A percentile compares a stretch with the other conserved stretches of the same genome.
Evolutionary conservation across 2,113 vertebrate genomes (phyloP).

Genomic region (Oryzias woworae): DNA sequence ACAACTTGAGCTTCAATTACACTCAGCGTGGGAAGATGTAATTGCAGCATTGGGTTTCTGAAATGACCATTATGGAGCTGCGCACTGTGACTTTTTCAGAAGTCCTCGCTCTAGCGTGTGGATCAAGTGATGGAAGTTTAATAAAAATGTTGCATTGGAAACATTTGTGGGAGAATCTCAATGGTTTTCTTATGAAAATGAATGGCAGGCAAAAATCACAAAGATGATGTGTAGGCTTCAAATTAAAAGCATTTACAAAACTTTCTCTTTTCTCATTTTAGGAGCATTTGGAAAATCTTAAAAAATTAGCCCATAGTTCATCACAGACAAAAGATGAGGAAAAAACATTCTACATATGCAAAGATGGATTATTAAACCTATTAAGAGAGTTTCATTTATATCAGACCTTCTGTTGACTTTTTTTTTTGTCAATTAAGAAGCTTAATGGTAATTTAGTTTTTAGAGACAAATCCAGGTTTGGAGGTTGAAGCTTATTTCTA

Average conservation of each 20-base stretch:
- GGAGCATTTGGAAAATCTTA: background rate
- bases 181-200: conserved; percentile 13
- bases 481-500: background rate
- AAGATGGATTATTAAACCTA: background rate
- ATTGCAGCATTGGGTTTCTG: conserved; percentile 70
- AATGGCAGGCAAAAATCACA: no score
- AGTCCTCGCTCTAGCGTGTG: conserved; percentile 23
- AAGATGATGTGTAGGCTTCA: background rate
- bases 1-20: conserved; percentile 55
- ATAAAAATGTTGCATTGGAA: conserved; percentile 20
- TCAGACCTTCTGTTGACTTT: conserved; percentile 17
- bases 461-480: conserved; percentile 17
- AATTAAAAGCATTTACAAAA: background rate
- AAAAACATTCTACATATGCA: background rate
- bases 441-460: conserved; percentile 19
- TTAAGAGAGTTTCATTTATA: background rate
- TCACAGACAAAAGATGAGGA: background rate
- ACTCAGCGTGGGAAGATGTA: conserved; percentile 66
- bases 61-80: conserved; percentile 26
- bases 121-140: conserved; percentile 22
- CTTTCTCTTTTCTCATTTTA: background rate
- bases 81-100: conserved; percentile 33
- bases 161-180: conserved; percentile 4
- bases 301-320: background rate
- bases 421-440: conserved; percentile 32